phyloP scores from a whole-genome alignment of 2,797 vertebrate species.

The Pseudochirops cupreus region DNA sequence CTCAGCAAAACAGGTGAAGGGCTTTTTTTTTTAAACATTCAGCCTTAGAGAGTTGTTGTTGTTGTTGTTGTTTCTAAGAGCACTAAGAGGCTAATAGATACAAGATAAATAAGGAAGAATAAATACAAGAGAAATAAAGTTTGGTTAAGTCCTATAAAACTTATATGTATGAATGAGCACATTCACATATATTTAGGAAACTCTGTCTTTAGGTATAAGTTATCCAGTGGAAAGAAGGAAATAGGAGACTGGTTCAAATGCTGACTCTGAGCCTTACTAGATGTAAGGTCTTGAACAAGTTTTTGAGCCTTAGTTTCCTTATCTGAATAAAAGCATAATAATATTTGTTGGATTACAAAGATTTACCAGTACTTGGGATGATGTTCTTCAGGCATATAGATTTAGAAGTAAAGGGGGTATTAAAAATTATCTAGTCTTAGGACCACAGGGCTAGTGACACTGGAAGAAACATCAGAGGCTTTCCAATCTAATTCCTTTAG shows the following conservation, averaged over 20 bases:
- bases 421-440: not conserved
- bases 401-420: not conserved
- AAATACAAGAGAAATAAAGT: not conserved
- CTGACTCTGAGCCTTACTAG: not conserved
- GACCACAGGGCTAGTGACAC: not conserved
- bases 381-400: not conserved
- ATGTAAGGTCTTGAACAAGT: not conserved
- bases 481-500: not conserved
- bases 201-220: not conserved
- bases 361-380: not conserved
- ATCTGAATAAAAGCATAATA: not conserved
- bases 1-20: not conserved
- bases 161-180: not conserved
- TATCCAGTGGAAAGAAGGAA: not conserved
- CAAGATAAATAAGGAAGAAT: not conserved
- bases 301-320: constrained; percentile 4
- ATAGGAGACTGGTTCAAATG: not conserved
- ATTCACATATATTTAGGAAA: not conserved
- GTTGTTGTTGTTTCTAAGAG: not conserved
- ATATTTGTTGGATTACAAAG: not conserved
- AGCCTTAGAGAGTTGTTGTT: not conserved
- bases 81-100: not conserved
- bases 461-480: not conserved
- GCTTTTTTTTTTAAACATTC: not conserved
- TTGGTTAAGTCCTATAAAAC: not conserved